These are phyloP conservation scores for Lasius fuliginosus DNA, from an alignment of 2,888 invertebrate species.

Conservation along the genomic window DNA sequence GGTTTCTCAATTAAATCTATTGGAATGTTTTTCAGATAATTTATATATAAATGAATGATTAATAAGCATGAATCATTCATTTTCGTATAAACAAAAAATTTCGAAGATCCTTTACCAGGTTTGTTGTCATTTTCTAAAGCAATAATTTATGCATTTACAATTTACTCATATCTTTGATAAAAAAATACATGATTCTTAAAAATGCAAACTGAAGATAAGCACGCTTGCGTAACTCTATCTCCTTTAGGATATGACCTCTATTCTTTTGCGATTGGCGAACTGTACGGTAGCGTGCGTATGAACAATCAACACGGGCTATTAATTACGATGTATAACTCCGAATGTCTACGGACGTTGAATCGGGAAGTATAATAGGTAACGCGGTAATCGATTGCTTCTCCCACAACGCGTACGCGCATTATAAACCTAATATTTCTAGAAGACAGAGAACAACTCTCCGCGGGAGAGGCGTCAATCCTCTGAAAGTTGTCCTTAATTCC, in stretches of 20 bases:
- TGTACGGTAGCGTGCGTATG: constrained; percentile 40
- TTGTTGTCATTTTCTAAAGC: not conserved
- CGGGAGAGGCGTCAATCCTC: constrained; percentile 33
- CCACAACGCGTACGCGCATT: constrained; percentile 30
- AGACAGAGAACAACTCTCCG: constrained; percentile 5
- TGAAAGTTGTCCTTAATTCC: constrained; percentile 47
- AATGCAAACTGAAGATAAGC: not conserved
- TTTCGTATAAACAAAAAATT: constrained; percentile 1
- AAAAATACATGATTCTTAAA: not conserved
- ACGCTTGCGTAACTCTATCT: not conserved
- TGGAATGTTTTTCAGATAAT: not conserved
- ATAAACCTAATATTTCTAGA: constrained; percentile 19
- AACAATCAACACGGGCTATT: constrained; percentile 36
- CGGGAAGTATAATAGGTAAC: constrained; percentile 44
- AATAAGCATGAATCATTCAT: not conserved
- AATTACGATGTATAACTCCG: constrained; percentile 48
- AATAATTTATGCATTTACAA: not conserved
- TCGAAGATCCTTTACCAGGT: not conserved
- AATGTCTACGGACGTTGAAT: constrained; percentile 34
- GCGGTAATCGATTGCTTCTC: constrained; percentile 36
- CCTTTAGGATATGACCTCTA: constrained; percentile 16
- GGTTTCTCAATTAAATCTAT: not conserved
- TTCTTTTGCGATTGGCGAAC: not conserved
- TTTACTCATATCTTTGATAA: too few relatives aligned
- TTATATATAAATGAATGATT: not conserved